These are phyloP conservation scores for Oconnorella tubifera DNA, from an alignment of 2,888 invertebrate species.

Conservation along the genomic window DNA sequence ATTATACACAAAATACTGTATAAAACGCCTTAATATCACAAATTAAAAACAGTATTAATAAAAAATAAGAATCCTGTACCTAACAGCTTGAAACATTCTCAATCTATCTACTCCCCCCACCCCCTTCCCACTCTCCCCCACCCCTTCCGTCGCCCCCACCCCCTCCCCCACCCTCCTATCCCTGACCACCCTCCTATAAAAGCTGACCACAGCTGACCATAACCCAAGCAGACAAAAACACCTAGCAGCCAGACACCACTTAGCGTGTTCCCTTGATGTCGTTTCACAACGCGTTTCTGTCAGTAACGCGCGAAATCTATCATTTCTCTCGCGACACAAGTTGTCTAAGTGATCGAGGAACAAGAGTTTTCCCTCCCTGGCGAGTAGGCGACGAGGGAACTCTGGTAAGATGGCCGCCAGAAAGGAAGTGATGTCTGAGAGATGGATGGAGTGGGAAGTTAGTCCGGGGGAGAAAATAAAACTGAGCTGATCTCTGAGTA, in stretches of 20 bases:
- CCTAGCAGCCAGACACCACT: background rate
- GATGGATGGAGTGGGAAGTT: constrained; percentile 37
- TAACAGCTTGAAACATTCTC: too few species aligned
- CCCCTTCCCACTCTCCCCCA: background rate
- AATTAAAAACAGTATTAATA: too few species aligned
- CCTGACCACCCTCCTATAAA: background rate
- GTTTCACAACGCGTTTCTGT: background rate
- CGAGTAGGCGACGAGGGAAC: background rate
- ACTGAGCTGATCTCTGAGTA: background rate
- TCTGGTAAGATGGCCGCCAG: background rate
- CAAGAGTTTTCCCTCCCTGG: background rate
- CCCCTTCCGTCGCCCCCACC: background rate
- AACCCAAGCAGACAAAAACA: background rate
- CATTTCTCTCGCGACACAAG: background rate
- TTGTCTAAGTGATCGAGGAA: background rate
- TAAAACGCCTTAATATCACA: too few species aligned
- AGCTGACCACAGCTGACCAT: background rate
- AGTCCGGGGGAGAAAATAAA: constrained; percentile 25
- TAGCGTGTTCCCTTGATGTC: background rate
- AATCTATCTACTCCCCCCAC: too few species aligned
- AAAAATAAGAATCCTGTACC: too few species aligned
- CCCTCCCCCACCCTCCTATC: background rate
- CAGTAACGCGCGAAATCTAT: background rate
- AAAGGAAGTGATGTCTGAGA: background rate
- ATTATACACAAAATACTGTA: too few species aligned